A percentile compares a stretch with the other conserved stretches of the same genome.
phyloP scores from a whole-genome alignment of 2,888 invertebrate species.

The Teinopalpus imperialis region DNA sequence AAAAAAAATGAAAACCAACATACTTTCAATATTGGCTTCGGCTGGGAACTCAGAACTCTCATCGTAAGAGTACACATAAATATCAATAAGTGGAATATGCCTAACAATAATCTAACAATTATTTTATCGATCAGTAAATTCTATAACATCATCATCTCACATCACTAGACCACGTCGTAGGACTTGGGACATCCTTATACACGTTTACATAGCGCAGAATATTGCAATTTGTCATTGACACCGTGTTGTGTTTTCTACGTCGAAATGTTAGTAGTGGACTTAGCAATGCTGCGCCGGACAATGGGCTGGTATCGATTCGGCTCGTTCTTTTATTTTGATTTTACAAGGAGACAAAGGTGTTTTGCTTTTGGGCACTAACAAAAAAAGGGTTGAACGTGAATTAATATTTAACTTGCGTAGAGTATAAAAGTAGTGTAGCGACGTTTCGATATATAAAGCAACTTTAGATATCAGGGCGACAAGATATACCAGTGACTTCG shows the following conservation, averaged over 20 bases:
- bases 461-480: too few species aligned
- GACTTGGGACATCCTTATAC: slow-evolving; percentile 4
- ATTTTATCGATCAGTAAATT: too few species aligned
- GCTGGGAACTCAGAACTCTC: too few species aligned
- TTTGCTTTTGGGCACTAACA: neutral
- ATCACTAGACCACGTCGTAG: slow-evolving; percentile 2
- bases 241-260: slow-evolving; percentile 1
- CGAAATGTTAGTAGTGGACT: slow-evolving; percentile 3
- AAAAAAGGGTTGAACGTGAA: neutral
- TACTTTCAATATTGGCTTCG: too few species aligned
- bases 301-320: slow-evolving; percentile 1
- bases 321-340: slow-evolving; percentile 2
- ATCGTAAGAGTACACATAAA: too few species aligned
- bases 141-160: neutral
- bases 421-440: neutral
- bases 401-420: neutral
- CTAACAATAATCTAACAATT: too few species aligned
- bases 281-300: slow-evolving; percentile 1
- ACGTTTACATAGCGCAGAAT: slow-evolving; percentile 2
- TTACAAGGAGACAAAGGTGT: slow-evolving; percentile 5
- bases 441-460: too few species aligned
- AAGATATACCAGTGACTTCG: too few species aligned
- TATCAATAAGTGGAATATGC: too few species aligned
- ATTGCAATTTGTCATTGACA: slow-evolving; percentile 7
- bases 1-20: too few species aligned